phyloP scores from a whole-genome alignment of 2,113 vertebrate species.

The Dasypus novemcinctus region DNA sequence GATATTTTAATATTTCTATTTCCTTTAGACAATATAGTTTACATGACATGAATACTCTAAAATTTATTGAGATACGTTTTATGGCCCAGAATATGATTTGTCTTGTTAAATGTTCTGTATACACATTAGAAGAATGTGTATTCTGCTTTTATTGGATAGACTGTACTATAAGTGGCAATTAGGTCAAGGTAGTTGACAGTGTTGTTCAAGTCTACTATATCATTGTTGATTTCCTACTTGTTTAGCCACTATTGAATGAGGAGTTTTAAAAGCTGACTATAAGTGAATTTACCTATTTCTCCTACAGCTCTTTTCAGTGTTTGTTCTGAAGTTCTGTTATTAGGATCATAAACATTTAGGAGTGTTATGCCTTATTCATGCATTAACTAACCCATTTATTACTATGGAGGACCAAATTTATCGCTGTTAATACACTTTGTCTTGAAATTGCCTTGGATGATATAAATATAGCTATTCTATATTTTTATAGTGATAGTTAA shows the following conservation, averaged over 20 bases:
- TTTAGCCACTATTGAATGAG: neutral
- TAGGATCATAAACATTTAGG: neutral
- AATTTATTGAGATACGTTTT: neutral
- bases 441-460: neutral
- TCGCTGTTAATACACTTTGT: neutral
- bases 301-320: neutral
- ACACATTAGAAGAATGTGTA: too few relatives aligned
- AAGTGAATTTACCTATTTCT: neutral
- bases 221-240: neutral
- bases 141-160: too few relatives aligned
- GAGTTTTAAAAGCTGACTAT: neutral
- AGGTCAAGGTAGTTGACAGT: neutral
- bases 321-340: neutral
- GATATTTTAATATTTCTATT: neutral
- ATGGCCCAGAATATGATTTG: neutral
- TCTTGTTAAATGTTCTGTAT: neutral
- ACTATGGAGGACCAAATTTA: neutral
- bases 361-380: neutral
- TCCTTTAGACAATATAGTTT: neutral
- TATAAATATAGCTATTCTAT: neutral
- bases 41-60: neutral
- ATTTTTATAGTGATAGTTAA: too few relatives aligned
- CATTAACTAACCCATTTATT: neutral
- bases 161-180: neutral
- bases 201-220: neutral